Conservation (phyloP, 2,113 vertebrate species). For the Cephalopholis sonnerati region DNA sequence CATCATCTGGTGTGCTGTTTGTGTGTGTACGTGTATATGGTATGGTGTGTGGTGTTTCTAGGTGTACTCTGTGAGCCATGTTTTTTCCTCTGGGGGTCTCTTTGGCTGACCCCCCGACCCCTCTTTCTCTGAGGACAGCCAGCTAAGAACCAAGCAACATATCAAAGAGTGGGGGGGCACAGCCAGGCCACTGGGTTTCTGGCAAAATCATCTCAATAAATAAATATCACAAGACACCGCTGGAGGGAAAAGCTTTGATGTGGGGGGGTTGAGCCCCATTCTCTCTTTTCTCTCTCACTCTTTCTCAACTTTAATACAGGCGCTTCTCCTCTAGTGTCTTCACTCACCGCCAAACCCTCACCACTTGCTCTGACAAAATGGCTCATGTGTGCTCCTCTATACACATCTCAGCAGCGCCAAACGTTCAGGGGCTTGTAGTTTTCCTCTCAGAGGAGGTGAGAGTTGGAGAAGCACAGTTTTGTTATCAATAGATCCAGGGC, state of each 20-base stretch:
- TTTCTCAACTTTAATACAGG: slow-evolving; percentile 72
- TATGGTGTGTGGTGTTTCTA: slow-evolving; percentile 72
- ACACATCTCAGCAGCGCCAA: slow-evolving; percentile 62
- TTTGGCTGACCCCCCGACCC: slow-evolving; percentile 76
- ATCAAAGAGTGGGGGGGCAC: slow-evolving; percentile 81
- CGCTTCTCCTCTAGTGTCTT: slow-evolving; percentile 77
- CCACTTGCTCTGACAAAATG: slow-evolving; percentile 81
- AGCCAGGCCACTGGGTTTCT: slow-evolving; percentile 82
- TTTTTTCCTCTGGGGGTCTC: slow-evolving; percentile 79
- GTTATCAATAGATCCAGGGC: slow-evolving; percentile 68
- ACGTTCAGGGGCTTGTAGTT: slow-evolving; percentile 63
- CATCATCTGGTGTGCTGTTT: slow-evolving; percentile 75
- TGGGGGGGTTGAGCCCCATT: slow-evolving; percentile 78
- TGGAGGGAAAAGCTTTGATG: slow-evolving; percentile 83
- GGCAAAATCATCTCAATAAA: slow-evolving; percentile 87
- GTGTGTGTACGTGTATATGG: slow-evolving; percentile 61
- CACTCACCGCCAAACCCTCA: slow-evolving; percentile 71
- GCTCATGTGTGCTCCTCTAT: slow-evolving; percentile 66
- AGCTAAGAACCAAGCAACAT: slow-evolving; percentile 83
- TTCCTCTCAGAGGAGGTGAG: slow-evolving; percentile 69
- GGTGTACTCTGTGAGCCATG: slow-evolving; percentile 75
- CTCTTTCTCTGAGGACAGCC: slow-evolving; percentile 77
- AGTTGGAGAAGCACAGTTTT: slow-evolving; percentile 62
- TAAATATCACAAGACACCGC: slow-evolving; percentile 86
- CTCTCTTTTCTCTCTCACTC: slow-evolving; percentile 76